Evolutionary conservation across 1,140 invertebrate species (phyloP).

Genomic region (Mercenaria mercenaria): DNA sequence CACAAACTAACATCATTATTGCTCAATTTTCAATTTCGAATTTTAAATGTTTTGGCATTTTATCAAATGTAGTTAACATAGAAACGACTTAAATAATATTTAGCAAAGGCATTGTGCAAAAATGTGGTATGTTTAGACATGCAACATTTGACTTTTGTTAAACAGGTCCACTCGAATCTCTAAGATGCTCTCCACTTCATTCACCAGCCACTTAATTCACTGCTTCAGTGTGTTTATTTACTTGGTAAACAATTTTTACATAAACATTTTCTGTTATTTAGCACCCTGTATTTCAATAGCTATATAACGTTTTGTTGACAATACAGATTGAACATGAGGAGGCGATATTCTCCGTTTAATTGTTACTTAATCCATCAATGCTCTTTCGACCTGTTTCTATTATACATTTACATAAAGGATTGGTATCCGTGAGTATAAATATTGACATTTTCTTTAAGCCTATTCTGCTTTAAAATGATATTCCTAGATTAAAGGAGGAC

Average conservation of each 20-base stretch:
- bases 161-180: background rate
- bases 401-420: slow-evolving; percentile 43
- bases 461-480: slow-evolving; percentile 22
- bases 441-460: slow-evolving; percentile 22
- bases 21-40: no score
- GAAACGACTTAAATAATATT: no score
- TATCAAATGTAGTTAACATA: no score
- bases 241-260: background rate
- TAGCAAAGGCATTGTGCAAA: no score
- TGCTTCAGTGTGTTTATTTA: slow-evolving; percentile 37
- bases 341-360: slow-evolving; percentile 5
- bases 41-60: no score
- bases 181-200: slow-evolving; percentile 10
- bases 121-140: background rate
- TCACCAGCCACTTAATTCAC: background rate
- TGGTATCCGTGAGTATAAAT: slow-evolving; percentile 36
- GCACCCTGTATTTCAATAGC: background rate
- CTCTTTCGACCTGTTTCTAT: slow-evolving; percentile 15
- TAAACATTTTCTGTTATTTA: slow-evolving; percentile 22
- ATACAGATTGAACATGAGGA: background rate
- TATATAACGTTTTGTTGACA: background rate
- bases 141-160: slow-evolving; percentile 16
- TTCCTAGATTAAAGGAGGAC: background rate
- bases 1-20: no score
- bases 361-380: slow-evolving; percentile 25